phyloP scores from a whole-genome alignment of 2,797 vertebrate species.

The Enteromius anoplus region DNA sequence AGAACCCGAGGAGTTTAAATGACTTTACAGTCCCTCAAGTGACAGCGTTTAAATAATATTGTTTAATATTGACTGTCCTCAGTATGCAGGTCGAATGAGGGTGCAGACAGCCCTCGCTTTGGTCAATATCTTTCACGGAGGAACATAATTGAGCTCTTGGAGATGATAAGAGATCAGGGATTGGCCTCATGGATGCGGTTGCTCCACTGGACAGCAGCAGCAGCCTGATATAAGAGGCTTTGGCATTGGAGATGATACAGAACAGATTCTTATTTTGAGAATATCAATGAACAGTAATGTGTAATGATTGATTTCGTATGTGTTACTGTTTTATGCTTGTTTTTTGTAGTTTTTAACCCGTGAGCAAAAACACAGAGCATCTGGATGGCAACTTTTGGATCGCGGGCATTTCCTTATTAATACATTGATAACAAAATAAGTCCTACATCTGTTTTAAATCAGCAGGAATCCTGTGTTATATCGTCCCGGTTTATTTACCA shows the following conservation, averaged over 20 bases:
- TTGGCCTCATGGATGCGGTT: conserved; percentile 23
- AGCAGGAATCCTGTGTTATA: conserved; percentile 8
- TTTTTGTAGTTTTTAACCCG: conserved; percentile 1
- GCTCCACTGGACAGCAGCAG: not conserved
- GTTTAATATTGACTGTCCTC: conserved; percentile 43
- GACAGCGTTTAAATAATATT: conserved; percentile 16
- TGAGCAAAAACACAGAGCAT: conserved; percentile 3
- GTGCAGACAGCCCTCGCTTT: conserved; percentile 17
- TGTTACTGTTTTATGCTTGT: conserved; percentile 38
- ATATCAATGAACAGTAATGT: conserved; percentile 26
- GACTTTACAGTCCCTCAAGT: conserved; percentile 8
- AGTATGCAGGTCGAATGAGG: conserved; percentile 23
- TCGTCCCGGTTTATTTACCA: conserved; percentile 38
- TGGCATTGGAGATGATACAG: conserved; percentile 23
- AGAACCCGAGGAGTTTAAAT: conserved; percentile 4
- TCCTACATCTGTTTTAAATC: not conserved
- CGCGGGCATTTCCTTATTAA: not conserved
- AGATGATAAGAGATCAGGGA: conserved; percentile 12
- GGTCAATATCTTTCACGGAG: conserved; percentile 40
- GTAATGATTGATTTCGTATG: conserved; percentile 28
- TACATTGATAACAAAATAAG: not conserved
- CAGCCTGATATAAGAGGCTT: conserved; percentile 20
- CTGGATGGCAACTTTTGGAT: not conserved
- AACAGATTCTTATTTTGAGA: conserved; percentile 39
- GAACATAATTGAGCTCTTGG: conserved; percentile 28